phyloP scores from a whole-genome alignment of 2,888 invertebrate genomes.

The Rhagophthalmus giganteus region DNA sequence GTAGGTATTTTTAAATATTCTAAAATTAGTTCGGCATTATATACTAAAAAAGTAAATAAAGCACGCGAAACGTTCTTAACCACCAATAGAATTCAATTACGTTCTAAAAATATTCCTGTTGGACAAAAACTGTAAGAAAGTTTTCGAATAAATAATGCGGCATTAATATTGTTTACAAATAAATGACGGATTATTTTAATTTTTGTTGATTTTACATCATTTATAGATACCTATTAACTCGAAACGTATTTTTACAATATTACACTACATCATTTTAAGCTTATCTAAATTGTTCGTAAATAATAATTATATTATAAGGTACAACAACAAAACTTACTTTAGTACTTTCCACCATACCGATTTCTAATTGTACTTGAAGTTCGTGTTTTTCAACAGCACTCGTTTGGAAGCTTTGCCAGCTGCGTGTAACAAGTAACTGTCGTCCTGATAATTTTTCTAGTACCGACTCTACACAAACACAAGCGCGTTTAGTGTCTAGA shows the following conservation, averaged over 20 bases:
- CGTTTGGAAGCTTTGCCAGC: slow-evolving; percentile 73
- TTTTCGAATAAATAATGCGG: not conserved
- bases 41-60: slow-evolving; percentile 1
- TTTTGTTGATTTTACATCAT: not conserved
- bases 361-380: slow-evolving; percentile 57
- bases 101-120: slow-evolving; percentile 16
- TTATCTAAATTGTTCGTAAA: too few species aligned
- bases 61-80: slow-evolving; percentile 21
- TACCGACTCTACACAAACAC: slow-evolving; percentile 68
- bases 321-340: slow-evolving; percentile 56
- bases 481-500: slow-evolving; percentile 68
- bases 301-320: too few species aligned
- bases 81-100: slow-evolving; percentile 12
- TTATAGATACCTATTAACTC: too few species aligned
- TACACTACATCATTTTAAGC: not conserved
- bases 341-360: slow-evolving; percentile 66
- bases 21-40: not conserved
- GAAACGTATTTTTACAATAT: too few species aligned
- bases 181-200: not conserved
- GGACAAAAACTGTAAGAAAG: not conserved
- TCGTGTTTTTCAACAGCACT: slow-evolving; percentile 63
- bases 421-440: slow-evolving; percentile 66
- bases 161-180: not conserved
- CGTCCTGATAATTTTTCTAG: slow-evolving; percentile 68
- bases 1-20: too few species aligned